These are phyloP conservation scores for Ectemnius continuus DNA, from an alignment of 2,888 invertebrate species.

Conservation along the genomic window DNA sequence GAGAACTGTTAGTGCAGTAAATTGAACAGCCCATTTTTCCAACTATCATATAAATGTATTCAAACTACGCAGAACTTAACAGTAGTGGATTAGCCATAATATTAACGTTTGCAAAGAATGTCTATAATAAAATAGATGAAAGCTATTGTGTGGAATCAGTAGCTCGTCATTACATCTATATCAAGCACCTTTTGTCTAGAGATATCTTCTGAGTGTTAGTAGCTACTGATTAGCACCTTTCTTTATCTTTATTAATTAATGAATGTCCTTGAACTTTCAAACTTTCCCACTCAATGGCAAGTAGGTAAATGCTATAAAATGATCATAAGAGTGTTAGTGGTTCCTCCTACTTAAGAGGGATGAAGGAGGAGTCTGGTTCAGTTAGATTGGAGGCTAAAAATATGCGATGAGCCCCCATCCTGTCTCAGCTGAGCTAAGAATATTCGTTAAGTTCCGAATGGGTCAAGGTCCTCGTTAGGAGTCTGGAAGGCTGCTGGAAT, in stretches of 20 bases:
- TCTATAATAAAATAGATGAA: no score
- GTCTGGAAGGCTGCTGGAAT: no score
- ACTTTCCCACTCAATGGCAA: slow-evolving; percentile 34
- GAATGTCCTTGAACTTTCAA: slow-evolving; percentile 27
- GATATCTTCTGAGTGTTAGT: slow-evolving; percentile 51
- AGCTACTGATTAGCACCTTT: slow-evolving; percentile 57
- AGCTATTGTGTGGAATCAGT: no score
- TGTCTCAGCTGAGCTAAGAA: no score
- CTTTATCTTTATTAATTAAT: not conserved
- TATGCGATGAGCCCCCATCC: not conserved
- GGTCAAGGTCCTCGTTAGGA: no score
- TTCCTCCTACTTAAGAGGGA: slow-evolving; percentile 32
- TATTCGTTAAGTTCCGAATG: no score
- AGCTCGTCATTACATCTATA: no score
- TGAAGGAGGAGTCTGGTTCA: slow-evolving; percentile 28
- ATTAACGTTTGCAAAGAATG: no score
- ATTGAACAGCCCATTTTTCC: not conserved
- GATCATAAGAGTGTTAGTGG: slow-evolving; percentile 40
- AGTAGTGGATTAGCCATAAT: no score
- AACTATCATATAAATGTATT: slow-evolving; percentile 49
- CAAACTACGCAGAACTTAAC: slow-evolving; percentile 48
- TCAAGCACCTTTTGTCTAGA: slow-evolving; percentile 1
- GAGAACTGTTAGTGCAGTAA: no score
- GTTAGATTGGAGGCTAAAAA: not conserved
- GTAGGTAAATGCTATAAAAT: slow-evolving; percentile 36